These are phyloP conservation scores for Eucidaris tribuloides DNA, from an alignment of 35 echinoderm and acorn worm genomes.

Conservation along the genomic window DNA sequence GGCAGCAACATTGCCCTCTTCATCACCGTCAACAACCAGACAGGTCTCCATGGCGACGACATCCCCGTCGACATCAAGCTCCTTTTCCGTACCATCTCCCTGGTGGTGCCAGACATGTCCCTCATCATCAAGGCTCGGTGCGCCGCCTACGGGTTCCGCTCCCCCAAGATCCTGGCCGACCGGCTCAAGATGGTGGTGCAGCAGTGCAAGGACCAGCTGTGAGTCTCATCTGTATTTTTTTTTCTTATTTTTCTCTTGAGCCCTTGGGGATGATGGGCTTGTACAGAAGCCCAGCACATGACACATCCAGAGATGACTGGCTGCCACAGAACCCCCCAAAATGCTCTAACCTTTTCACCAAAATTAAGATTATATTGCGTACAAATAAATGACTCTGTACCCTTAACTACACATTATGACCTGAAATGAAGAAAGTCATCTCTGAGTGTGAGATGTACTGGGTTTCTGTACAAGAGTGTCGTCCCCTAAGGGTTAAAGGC, in stretches of 20 bases:
- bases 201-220: conserved; percentile 97
- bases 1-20: conserved; percentile 76
- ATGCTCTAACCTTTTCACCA: too few species aligned
- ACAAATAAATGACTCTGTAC: too few species aligned
- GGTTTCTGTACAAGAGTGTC: too few species aligned
- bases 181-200: conserved; percentile 91
- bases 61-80: conserved; percentile 84
- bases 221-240: conserved; percentile 31
- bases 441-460: too few species aligned
- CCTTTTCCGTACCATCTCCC: conserved; percentile 80
- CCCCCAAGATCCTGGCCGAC: conserved; percentile 85
- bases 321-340: too few species aligned
- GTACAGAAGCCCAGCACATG: too few species aligned
- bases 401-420: too few species aligned
- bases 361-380: too few species aligned
- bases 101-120: conserved; percentile 82
- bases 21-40: conserved; percentile 86
- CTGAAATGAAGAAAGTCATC: too few species aligned
- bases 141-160: conserved; percentile 86
- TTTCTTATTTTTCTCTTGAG: background rate
- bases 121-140: conserved; percentile 92
- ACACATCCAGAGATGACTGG: too few species aligned
- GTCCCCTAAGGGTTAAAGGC: too few species aligned
- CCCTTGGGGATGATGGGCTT: background rate
- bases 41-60: background rate